These are phyloP conservation scores for Elephantulus edwardii DNA, from an alignment of 2,113 vertebrate species.

Conservation along the genomic window DNA sequence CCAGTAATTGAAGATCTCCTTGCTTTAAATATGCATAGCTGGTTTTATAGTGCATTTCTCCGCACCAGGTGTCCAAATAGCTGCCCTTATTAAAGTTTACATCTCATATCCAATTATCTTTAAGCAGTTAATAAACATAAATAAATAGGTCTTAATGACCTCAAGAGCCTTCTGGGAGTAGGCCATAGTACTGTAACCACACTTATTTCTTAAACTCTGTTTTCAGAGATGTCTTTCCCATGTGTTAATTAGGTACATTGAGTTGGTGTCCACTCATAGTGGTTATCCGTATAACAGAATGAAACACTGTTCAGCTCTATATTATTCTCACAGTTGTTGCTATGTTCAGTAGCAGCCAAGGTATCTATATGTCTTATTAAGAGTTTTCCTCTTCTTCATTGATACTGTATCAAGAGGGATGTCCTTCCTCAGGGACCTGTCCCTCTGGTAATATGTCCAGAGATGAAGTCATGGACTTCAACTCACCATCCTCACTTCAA, in stretches of 20 bases:
- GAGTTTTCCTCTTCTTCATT: background rate
- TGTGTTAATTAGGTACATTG: background rate
- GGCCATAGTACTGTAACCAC: background rate
- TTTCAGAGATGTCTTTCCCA: background rate
- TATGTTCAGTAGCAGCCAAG: background rate
- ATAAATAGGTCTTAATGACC: background rate
- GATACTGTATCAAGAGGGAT: background rate
- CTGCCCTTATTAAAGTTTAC: background rate
- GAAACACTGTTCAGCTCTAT: background rate
- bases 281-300: background rate
- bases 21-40: background rate
- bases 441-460: background rate
- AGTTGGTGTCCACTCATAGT: background rate
- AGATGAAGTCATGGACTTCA: background rate
- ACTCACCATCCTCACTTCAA: background rate
- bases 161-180: background rate
- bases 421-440: background rate
- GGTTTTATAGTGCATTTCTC: background rate
- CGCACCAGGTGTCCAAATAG: background rate
- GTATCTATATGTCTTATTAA: background rate
- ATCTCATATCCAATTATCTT: background rate
- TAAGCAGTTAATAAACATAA: constrained; percentile 7
- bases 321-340: background rate
- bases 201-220: background rate
- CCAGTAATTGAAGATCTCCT: background rate